Percentiles rank a stretch among this genome's conserved stretches.
Evolutionary conservation across 2,113 vertebrate species (phyloP).

Genomic region (Pseudopodoces humilis): DNA sequence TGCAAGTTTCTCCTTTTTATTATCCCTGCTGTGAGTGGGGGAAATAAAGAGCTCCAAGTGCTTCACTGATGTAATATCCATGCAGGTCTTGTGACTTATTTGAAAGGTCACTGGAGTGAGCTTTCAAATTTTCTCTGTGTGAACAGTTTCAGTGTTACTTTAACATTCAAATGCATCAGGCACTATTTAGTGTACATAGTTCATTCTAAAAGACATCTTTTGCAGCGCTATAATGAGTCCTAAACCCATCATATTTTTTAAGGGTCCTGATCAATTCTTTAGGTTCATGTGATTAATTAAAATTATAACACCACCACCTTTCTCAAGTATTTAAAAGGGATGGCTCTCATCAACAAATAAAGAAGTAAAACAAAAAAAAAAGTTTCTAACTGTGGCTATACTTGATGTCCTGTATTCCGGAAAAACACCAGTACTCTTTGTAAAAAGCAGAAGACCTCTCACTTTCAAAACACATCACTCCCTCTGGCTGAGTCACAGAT

Average conservation of each 20-base stretch:
- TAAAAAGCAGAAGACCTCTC: slow-evolving; percentile 33
- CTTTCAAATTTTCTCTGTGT: not conserved
- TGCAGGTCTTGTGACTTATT: not conserved
- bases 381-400: not conserved
- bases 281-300: not conserved
- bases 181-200: not conserved
- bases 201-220: not conserved
- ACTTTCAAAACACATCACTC: slow-evolving; percentile 19
- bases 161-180: not conserved
- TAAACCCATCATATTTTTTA: not conserved
- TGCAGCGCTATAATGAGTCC: not conserved
- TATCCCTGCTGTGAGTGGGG: fast-evolving
- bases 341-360: not conserved
- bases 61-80: not conserved
- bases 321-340: not conserved
- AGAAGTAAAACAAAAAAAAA: not conserved
- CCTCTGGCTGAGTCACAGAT: not conserved
- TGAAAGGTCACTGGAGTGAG: not conserved
- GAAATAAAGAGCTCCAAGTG: not conserved
- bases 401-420: not conserved
- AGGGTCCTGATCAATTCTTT: not conserved
- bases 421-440: not conserved
- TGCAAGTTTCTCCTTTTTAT: not conserved
- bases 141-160: not conserved
- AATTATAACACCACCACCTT: not conserved